Conservation (phyloP, 37 sponge, comb jelly and placozoan genomes). For the Halichondria panicea region DNA sequence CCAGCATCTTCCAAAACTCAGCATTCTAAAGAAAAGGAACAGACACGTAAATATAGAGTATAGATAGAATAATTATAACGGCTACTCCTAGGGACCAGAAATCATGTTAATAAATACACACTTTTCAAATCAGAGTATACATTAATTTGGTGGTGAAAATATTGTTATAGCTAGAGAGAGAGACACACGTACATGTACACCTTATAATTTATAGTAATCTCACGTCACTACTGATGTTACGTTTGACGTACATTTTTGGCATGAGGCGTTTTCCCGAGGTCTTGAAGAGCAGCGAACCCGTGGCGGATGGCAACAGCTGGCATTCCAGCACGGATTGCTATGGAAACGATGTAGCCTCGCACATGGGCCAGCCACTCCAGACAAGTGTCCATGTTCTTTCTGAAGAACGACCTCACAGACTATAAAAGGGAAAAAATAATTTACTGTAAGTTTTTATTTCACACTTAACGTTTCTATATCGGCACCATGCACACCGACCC, state of each 20-base stretch:
- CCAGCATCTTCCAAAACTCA: slow-evolving; percentile 79
- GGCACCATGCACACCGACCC: no score
- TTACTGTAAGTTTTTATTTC: no score
- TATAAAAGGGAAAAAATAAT: slow-evolving; percentile 7
- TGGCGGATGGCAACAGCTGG: slow-evolving; percentile 81
- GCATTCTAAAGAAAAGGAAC: slow-evolving; percentile 21
- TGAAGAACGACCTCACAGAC: slow-evolving; percentile 82
- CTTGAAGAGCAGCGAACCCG: slow-evolving; percentile 72
- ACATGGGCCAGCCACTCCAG: slow-evolving; percentile 84
- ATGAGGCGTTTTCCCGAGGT: slow-evolving; percentile 7
- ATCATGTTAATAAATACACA: no score
- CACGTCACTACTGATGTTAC: background rate
- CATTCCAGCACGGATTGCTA: slow-evolving; percentile 83
- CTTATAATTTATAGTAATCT: no score
- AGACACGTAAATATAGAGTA: background rate
- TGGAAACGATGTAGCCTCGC: slow-evolving; percentile 76
- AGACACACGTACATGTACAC: no score
- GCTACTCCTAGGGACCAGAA: no score
- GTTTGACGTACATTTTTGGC: slow-evolving; percentile 12
- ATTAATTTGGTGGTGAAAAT: no score
- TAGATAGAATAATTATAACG: no score
- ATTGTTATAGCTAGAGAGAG: no score
- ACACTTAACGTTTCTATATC: no score
- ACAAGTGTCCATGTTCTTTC: slow-evolving; percentile 86
- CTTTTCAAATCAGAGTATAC: no score